These are phyloP conservation scores for Phalacrocorax aristotelis DNA, from an alignment of 2,113 vertebrate species.

Conservation along the genomic window DNA sequence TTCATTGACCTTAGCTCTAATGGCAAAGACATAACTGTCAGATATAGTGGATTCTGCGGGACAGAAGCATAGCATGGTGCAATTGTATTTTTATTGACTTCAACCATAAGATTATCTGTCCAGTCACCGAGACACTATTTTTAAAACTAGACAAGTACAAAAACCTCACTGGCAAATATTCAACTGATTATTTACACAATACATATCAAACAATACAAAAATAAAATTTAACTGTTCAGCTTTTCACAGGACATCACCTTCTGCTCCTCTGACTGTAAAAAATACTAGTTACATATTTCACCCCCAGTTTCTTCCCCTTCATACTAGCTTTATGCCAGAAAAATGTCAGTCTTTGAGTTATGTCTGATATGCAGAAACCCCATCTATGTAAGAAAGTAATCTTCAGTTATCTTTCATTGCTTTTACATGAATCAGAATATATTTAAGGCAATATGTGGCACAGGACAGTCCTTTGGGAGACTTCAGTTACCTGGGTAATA, in stretches of 20 bases:
- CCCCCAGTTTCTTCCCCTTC: not conserved
- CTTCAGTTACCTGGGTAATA: conserved; percentile 90
- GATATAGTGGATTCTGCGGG: not conserved
- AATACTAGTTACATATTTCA: not conserved
- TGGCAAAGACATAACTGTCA: not conserved
- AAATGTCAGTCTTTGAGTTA: not conserved
- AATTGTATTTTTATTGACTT: not conserved
- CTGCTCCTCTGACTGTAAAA: not conserved
- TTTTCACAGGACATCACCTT: not conserved
- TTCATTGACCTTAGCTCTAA: not conserved
- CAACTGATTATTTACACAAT: not conserved
- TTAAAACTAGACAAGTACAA: not conserved
- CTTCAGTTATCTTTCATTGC: not conserved
- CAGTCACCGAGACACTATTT: not conserved
- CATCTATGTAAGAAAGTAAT: not conserved
- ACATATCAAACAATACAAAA: not conserved
- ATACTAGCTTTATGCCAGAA: not conserved
- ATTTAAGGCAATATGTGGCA: not conserved
- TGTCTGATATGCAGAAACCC: not conserved
- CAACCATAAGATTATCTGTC: not conserved
- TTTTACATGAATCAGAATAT: not conserved
- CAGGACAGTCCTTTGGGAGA: not conserved
- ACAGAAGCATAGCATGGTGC: not conserved
- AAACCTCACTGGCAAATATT: not conserved
- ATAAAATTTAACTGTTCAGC: not conserved